Evolutionary conservation across 2,888 invertebrate species (phyloP).

Genomic region (Panopea generosa): DNA sequence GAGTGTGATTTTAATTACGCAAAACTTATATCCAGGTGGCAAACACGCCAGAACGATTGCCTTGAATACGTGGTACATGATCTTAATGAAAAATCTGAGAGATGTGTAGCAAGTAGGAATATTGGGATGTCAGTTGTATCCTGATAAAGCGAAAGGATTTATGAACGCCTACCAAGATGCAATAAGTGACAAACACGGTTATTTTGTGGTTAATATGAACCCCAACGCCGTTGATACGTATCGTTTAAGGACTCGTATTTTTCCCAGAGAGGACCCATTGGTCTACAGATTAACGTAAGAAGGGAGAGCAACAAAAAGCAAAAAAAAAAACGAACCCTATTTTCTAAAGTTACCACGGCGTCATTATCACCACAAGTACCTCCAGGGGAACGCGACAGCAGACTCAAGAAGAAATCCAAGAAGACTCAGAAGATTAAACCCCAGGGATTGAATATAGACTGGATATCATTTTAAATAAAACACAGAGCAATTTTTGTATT

Average conservation of each 20-base stretch:
- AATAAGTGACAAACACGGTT: not conserved
- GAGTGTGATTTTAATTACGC: slow-evolving; percentile 12
- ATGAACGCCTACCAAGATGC: slow-evolving; percentile 24
- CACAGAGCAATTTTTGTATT: not conserved
- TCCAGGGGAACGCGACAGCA: slow-evolving; percentile 12
- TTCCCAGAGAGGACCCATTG: slow-evolving; percentile 17
- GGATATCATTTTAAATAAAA: not conserved
- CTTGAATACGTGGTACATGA: slow-evolving; percentile 8
- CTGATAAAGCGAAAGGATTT: slow-evolving; percentile 16
- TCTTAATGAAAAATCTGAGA: too few relatives aligned
- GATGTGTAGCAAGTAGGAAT: too few relatives aligned
- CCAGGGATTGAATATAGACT: too few relatives aligned
- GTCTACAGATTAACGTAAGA: slow-evolving; percentile 34
- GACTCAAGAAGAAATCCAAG: too few relatives aligned
- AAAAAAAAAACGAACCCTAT: not conserved
- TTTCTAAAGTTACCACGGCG: not conserved
- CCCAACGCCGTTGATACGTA: slow-evolving; percentile 12
- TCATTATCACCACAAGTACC: not conserved
- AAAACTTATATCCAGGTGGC: slow-evolving; percentile 14
- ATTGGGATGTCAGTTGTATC: too few relatives aligned
- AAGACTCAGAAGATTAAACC: too few relatives aligned
- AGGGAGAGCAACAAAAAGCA: not conserved
- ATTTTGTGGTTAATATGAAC: slow-evolving; percentile 4
- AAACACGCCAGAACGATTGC: slow-evolving; percentile 13
- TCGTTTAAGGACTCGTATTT: slow-evolving; percentile 7